Conservation (phyloP, 53 echinoderm and acorn worm genomes). For the Zoroaster sp. region DNA sequence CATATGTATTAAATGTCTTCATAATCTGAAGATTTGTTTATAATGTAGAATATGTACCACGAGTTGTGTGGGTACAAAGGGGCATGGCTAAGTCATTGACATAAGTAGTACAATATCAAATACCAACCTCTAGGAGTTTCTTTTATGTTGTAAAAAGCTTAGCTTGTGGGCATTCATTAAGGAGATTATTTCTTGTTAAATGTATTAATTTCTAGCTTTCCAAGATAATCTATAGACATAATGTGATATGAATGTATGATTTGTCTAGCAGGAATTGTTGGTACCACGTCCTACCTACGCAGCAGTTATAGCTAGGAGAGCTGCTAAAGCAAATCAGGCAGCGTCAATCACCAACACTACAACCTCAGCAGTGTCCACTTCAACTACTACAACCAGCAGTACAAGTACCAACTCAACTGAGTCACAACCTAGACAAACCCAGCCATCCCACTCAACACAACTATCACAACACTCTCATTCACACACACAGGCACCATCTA, state of each 20-base stretch:
- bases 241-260: no score
- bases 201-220: no score
- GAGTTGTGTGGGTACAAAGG: no score
- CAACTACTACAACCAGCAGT: not conserved
- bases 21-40: no score
- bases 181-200: no score
- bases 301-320: slow-evolving; percentile 72
- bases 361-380: not conserved
- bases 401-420: slow-evolving; percentile 3
- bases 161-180: not conserved
- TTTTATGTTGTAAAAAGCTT: not conserved
- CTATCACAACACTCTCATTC: slow-evolving; percentile 1
- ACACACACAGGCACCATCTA: slow-evolving; percentile 10
- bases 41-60: no score
- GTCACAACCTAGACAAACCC: slow-evolving; percentile 58
- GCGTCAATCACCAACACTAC: not conserved
- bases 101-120: no score
- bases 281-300: slow-evolving; percentile 87
- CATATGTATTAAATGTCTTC: no score
- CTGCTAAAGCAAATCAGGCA: slow-evolving; percentile 69
- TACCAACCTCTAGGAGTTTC: not conserved
- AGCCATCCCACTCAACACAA: not conserved
- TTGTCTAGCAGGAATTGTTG: slow-evolving; percentile 43
- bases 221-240: no score
- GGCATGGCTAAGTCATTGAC: no score